Evolutionary conservation across 30 jellyfish, hydroid and myxozoan species (phyloP), one percentile per base, ranked within the genome.

Genomic region (Cassiopea andromeda): DNA sequence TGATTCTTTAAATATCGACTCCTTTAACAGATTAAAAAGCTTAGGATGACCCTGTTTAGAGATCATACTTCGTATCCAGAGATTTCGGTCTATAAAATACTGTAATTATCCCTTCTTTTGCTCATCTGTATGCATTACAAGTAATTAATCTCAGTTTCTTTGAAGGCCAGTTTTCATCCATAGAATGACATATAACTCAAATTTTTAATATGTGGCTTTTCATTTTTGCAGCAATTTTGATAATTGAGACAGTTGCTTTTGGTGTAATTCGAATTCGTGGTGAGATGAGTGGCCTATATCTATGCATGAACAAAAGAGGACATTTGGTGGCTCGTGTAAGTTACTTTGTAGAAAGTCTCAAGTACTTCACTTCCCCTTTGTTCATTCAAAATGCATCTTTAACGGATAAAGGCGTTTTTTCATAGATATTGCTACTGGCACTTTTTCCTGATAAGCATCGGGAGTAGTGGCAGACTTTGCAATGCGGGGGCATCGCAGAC

Each of bases 251-350:
- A 1, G 87, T 90, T 77, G 90, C 92, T 1, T 90, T 90, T 66
- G 93, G 92, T 19, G 97, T 90, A 16, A 79, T 90, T 18, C 77
- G 93, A 67, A 90, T 90, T 47, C 87, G 88, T 68, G 91, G 97
- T 16, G 88, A 64, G 19, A 48, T 44, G 38, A 79, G 85, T 70
- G 90, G 90, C 44, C 88, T 75, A 18, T 90, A 82, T 61, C 90
- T 90, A 27, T 90, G 97, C 76, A 82, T 90, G 90, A 90, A 83
- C 82, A 90, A 83, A 58, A 90, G 77, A 83, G 97, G 97, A 43
- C 91, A 76, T 73, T 67, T 90, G 50, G 91, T 90, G 54, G 97
- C 78, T n/a, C 80, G 90, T 87, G 97, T 90, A 78, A 73, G 92
- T 88, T 87, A 18, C 48, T 18, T 7, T 70, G 10, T 10, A 70